Evolutionary conservation across 2,113 vertebrate species (phyloP).

Genomic region (Percina caprodes): DNA sequence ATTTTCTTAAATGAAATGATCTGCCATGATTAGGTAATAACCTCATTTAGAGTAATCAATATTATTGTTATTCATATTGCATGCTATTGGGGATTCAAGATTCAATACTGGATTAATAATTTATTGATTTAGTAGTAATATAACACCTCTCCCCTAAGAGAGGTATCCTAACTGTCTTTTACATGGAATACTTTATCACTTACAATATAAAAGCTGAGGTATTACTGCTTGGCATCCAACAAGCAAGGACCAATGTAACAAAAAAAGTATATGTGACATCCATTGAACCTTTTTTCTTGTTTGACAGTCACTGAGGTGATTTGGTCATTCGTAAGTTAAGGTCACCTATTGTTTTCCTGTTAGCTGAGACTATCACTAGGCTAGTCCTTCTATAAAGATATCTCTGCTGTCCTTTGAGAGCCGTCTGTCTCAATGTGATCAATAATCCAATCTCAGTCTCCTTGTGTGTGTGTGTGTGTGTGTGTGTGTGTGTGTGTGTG

Average conservation of each 20-base stretch:
- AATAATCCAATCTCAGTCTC: conserved; percentile 76
- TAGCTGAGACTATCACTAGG: conserved; percentile 54
- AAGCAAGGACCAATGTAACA: not conserved
- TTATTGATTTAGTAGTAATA: not conserved
- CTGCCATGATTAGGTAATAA: not conserved
- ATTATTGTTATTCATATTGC: not conserved
- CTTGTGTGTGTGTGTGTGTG: conserved; percentile 41
- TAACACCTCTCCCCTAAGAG: too few relatives aligned
- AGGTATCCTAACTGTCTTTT: not conserved
- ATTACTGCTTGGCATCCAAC: not conserved
- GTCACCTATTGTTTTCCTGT: conserved; percentile 72
- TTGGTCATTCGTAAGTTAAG: conserved; percentile 50
- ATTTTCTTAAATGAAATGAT: not conserved
- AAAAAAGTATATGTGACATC: not conserved
- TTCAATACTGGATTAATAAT: not conserved
- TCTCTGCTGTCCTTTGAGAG: conserved; percentile 70
- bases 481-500: conserved; percentile 57
- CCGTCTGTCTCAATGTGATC: conserved; percentile 64
- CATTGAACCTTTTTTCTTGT: not conserved
- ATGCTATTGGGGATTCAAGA: not conserved
- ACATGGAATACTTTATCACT: not conserved
- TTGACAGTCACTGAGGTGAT: conserved; percentile 20
- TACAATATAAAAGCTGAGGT: not conserved
- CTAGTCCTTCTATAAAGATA: conserved; percentile 55
- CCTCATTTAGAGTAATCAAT: not conserved